Evolutionary conservation across 1,140 invertebrate genomes (phyloP).

Genomic region (Amyelois transitella): DNA sequence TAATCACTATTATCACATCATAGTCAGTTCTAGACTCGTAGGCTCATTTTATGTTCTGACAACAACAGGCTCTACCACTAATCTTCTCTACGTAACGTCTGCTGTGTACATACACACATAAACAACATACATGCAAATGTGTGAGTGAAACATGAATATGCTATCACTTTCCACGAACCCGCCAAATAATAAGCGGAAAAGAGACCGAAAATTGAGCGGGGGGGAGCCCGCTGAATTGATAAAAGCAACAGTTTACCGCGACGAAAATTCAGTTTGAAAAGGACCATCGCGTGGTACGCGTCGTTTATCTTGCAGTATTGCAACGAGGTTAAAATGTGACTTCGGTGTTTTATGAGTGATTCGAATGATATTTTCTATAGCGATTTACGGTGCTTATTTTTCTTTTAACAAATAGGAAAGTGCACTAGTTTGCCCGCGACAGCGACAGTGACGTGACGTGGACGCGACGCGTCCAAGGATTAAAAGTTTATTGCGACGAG

Average conservation of each 20-base stretch:
- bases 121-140: constrained; percentile 12
- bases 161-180: constrained; percentile 37
- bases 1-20: background rate
- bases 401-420: background rate
- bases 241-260: constrained; percentile 66
- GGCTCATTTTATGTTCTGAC: constrained; percentile 1
- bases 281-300: constrained; percentile 34
- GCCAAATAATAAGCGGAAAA: constrained; percentile 25
- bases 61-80: constrained; percentile 28
- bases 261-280: constrained; percentile 63
- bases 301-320: constrained; percentile 25
- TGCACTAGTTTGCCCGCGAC: constrained; percentile 10
- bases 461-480: constrained; percentile 55
- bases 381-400: constrained; percentile 23
- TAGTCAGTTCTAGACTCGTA: background rate
- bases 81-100: constrained; percentile 33
- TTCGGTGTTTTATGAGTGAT: constrained; percentile 49
- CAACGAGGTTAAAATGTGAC: constrained; percentile 64
- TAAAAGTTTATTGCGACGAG: constrained; percentile 63
- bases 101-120: constrained; percentile 28
- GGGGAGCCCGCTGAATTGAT: constrained; percentile 58
- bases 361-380: constrained; percentile 33
- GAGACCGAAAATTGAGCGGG: constrained; percentile 41
- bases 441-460: constrained; percentile 44
- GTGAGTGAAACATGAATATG: constrained; percentile 23